Evolutionary conservation across 2,797 vertebrate species (phyloP).

Genomic region (Xenentodon cancila): DNA sequence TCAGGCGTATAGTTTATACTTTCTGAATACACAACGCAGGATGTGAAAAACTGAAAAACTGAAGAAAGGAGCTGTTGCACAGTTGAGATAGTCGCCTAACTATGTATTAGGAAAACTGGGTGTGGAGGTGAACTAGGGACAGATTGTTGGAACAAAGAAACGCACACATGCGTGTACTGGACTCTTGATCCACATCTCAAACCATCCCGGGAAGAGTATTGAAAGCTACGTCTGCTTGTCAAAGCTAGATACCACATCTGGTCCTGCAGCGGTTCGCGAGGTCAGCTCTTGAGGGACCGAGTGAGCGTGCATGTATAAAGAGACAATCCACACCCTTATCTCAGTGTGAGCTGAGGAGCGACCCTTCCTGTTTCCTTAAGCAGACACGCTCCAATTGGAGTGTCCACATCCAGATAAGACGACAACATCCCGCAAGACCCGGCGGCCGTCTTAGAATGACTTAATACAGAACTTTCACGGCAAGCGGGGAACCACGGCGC

Average conservation of each 20-base stretch:
- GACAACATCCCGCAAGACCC: conserved; percentile 25
- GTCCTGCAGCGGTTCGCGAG: conserved; percentile 60
- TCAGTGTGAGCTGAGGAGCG: conserved; percentile 60
- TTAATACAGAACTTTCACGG: conserved; percentile 10
- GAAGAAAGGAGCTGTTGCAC: conserved; percentile 27
- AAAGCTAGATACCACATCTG: conserved; percentile 63
- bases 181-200: too few relatives aligned
- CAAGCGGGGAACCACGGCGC: conserved; percentile 10
- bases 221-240: conserved; percentile 13
- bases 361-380: conserved; percentile 76
- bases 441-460: conserved; percentile 9
- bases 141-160: conserved; percentile 41
- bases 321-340: conserved; percentile 72
- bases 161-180: conserved; percentile 5
- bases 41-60: conserved; percentile 30
- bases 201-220: conserved; percentile 25
- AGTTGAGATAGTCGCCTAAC: conserved; percentile 44
- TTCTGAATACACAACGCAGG: conserved; percentile 18
- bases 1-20: conserved; percentile 9
- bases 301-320: conserved; percentile 34
- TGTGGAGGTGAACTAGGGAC: conserved; percentile 62
- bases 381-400: conserved; percentile 67
- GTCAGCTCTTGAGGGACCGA: conserved; percentile 55
- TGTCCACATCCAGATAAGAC: conserved; percentile 56
- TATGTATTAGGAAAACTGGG: conserved; percentile 53